Base-by-base conservation (phyloP, 2,888 invertebrate species). In the Orthosia incerta region DNA sequence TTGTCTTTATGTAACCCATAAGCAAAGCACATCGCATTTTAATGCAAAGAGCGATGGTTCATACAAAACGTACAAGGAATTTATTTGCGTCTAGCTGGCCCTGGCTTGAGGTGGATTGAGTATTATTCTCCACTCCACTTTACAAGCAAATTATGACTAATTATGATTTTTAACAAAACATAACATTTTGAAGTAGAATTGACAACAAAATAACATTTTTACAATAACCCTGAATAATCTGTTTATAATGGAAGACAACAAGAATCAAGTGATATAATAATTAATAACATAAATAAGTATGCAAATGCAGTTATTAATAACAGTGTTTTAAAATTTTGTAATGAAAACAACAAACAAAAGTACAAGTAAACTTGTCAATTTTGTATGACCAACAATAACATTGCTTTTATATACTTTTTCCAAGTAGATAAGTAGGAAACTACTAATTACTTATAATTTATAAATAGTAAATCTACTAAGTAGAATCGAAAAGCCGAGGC, bases 381-480 rank as follows among this genome's bases (percentile, higher is more conserved):
- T 50, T 71, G 13, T 18, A 20, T 55, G 26, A 15, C 15, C 39
- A 50, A 26, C 7, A 68, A 20, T 26, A 12, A 20, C 26, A 26
- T 51, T 51, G n/a, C 16, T 39, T 45, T 16, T 16, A 15, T 26
- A 46, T n/a, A 50, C 48, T 77, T 51, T 23, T 31, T 56, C 20
- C 48, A 20, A 39, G 26, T 60, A 56, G n/a, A 39, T 57, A 60
- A 46, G 20, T 56, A 64, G 18, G 26, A 50, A 57, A 39, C 59
- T 60, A 71, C 45, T 53, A 71, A 64, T 53, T 76, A 68, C 57
- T 68, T 46, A 82, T 20, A 66, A 78, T 53, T 68, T 74, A 79
- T 31, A 51, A 51, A 39, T 20, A 63, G 16, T 66, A 55, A 66
- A 70, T 39, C 70, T 70, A 76, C 70, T 61, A 60, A 61, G 56